Evolutionary conservation across 2,888 invertebrate genomes (phyloP).

Genomic region (Pseudanteris insignis): DNA sequence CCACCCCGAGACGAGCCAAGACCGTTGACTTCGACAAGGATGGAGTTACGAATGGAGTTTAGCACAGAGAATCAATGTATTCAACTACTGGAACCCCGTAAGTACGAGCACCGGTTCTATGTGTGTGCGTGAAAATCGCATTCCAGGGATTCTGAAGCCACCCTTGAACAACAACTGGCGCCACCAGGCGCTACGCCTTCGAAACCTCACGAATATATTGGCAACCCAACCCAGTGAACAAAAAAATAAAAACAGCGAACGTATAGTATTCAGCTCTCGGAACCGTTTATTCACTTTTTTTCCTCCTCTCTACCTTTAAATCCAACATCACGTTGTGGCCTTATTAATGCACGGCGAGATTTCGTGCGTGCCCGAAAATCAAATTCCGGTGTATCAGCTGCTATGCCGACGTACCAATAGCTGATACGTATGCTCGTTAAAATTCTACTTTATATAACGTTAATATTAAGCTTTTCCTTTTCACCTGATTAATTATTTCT

Average conservation of each 20-base stretch:
- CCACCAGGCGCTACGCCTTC: conserved; percentile 57
- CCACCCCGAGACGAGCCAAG: conserved; percentile 5
- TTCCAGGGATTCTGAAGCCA: conserved; percentile 35
- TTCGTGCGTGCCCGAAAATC: conserved; percentile 16
- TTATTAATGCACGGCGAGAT: conserved; percentile 40
- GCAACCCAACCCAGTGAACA: conserved; percentile 1
- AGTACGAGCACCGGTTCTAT: conserved; percentile 10
- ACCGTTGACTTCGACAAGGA: not conserved
- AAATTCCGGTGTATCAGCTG: conserved; percentile 25
- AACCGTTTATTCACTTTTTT: not conserved
- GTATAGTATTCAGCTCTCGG: not conserved
- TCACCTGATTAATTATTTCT: too few species aligned
- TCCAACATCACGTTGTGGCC: conserved; percentile 31
- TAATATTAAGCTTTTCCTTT: too few species aligned
- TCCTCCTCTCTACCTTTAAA: conserved; percentile 15
- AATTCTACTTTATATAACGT: not conserved
- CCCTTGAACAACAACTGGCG: conserved; percentile 57
- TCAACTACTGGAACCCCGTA: conserved; percentile 24
- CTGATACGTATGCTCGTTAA: conserved; percentile 11
- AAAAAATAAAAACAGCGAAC: not conserved
- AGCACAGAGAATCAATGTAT: conserved; percentile 41
- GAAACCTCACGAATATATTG: conserved; percentile 53
- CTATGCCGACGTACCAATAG: conserved; percentile 19
- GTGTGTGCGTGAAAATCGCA: conserved; percentile 25
- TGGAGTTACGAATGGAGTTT: too few species aligned